Base-by-base conservation (phyloP, 2,113 vertebrate species). In the Dipodomys merriami region DNA sequence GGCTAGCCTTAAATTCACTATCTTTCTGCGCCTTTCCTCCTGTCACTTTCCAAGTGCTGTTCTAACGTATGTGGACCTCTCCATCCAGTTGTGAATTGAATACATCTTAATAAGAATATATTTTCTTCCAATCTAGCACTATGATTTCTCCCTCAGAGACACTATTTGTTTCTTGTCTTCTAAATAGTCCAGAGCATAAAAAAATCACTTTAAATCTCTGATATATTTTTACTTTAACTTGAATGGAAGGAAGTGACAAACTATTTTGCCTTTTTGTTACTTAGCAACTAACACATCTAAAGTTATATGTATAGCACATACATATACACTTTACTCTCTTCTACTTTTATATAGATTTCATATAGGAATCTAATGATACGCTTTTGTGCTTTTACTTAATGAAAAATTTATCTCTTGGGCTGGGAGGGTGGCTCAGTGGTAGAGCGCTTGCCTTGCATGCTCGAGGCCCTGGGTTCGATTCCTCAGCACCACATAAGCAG, bases 151-250 rank as follows among this genome's bases (percentile, higher is more conserved):
- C 53, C 49, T 72, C 29, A 25, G 35, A 82, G 68, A 53, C 68
- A 67, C 46, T 16, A 53, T 88, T 81, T 46, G 6, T 82, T 62
- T 83, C 44, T 87, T 69, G 23, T 44, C 25, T 85, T 94, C 68
- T 92, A 71, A 77, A 79, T 9, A 46, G 46, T 77, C 7, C 35
- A 86, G 22, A 39, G 72, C 9, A 44, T 30, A 44, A 93, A 69
- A 90, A 30, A 33, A 20, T 30, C 23, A 71, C 74, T 91, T 57
- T 67, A 84, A 88, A 77, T 72, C 27, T 78, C 65, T n/a, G 39
- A 16, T 53, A n/a, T n/a, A 27, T 73, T 60, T 82, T 35, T 53
- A 16, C 80, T 76, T 77, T n/a, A 53, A 82, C 57, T 29, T 20
- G 92, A 84, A 77, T n/a, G 64, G 46, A 46, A 67, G 23, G 19